Evolutionary conservation across 2,888 invertebrate species (phyloP), one percentile per base, ranked within the genome.

Genomic region (Xestoiulus laeticollis): DNA sequence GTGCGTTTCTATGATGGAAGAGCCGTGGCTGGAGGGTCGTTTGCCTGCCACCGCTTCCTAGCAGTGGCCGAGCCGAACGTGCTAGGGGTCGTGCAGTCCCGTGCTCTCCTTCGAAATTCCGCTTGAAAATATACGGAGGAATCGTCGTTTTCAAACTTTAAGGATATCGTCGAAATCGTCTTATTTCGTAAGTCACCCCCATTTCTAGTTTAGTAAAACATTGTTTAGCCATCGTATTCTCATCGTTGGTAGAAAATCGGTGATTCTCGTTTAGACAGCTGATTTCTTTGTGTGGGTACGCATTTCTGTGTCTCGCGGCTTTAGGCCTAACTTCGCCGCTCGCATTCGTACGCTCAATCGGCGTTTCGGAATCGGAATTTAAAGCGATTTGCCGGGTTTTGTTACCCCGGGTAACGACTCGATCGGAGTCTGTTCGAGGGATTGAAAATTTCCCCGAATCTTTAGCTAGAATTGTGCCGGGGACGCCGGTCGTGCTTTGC

Each of bases 221-320:
- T 68, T 68, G 26, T 6, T 22, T 26, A 22, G 68, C 10, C 4
- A 26, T 10, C 26, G 6, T 5, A 10, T 68, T 10, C 68, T 22
- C 6, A 26, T 68, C 22, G 22, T 22, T 1, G 26, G 26, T 38
- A 38, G 0, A 12, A n/a, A n/a, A 68, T 68, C 22, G 12, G 8
- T 26, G 26, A 78, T 3, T 26, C 30, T 1, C 30, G 30, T 78
- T 78, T 22, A 26, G 78, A 78, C 78, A 78, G 78, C 78, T 78
- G 78, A 78, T 78, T 78, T 78, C 78, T 78, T 78, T 78, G 78
- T 78, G 78, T 78, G 78, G 78, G 78, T 78, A 78, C 78, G 78
- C 78, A 78, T 78, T 78, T 78, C 2, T 22, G 78, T 30, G 68
- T 26, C 26, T 26, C 78, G 26, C 68, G 1, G 68, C 68, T 6